phyloP scores from a whole-genome alignment of 2,113 vertebrate genomes.

The Dascyllus trimaculatus region DNA sequence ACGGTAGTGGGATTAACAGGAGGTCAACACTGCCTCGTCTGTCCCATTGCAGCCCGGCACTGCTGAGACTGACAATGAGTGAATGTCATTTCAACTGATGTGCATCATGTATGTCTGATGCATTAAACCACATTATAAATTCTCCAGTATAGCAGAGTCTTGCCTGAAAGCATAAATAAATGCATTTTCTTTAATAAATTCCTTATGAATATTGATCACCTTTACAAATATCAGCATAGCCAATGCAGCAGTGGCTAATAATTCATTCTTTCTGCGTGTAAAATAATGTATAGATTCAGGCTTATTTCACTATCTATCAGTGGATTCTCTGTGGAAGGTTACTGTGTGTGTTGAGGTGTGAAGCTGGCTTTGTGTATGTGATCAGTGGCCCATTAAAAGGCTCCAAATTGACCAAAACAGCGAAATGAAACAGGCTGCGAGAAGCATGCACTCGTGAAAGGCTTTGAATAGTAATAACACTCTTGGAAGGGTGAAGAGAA shows the following conservation, averaged over 20 bases:
- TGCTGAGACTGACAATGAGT: neutral
- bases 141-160: neutral
- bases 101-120: conserved; percentile 1
- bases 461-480: conserved; percentile 53
- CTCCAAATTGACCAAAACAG: conserved; percentile 38
- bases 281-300: conserved; percentile 2
- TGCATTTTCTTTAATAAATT: conserved; percentile 5
- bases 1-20: neutral
- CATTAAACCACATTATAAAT: conserved; percentile 20
- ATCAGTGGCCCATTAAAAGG: neutral
- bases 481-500: conserved; percentile 16
- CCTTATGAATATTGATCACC: conserved; percentile 42
- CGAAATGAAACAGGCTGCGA: conserved; percentile 30
- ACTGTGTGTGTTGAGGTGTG: neutral
- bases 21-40: neutral
- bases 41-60: neutral
- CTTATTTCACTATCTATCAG: neutral
- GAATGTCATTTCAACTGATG: neutral
- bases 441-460: conserved; percentile 25
- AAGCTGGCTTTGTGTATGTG: neutral
- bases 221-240: conserved; percentile 30
- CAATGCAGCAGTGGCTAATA: conserved; percentile 8
- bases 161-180: conserved; percentile 21
- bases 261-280: neutral
- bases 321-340: neutral